Conservation (phyloP, 2,797 vertebrate species). For the Xenopus petersii region DNA sequence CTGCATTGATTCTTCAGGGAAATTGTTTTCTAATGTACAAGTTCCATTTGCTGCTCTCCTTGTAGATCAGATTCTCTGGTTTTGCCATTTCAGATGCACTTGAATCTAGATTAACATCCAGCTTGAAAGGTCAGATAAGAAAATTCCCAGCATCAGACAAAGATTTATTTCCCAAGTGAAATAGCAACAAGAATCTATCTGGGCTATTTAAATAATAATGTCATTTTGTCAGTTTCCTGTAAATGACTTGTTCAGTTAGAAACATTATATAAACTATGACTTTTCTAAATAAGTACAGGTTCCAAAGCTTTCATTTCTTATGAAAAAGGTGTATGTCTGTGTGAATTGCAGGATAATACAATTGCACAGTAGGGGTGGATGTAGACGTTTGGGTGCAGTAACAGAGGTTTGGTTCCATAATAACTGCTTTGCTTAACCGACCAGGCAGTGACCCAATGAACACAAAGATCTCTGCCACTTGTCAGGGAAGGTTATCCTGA, state of each 20-base stretch:
- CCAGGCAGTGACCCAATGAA: no score
- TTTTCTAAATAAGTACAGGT: no score
- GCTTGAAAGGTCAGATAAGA: constrained; percentile 14
- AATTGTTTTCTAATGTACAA: constrained; percentile 20
- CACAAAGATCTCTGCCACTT: no score
- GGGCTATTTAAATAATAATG: constrained; percentile 9
- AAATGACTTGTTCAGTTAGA: not conserved
- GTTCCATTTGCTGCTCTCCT: constrained; percentile 17
- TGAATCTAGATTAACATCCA: constrained; percentile 18
- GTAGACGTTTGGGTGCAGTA: no score
- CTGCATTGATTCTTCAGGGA: not conserved
- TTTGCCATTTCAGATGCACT: constrained; percentile 9
- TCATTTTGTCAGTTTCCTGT: not conserved
- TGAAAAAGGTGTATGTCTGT: no score
- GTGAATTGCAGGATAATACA: no score
- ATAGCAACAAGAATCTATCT: not conserved
- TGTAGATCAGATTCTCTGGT: constrained; percentile 1
- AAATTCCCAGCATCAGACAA: constrained; percentile 4
- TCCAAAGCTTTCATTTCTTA: no score
- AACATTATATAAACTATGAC: not conserved
- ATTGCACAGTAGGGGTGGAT: no score
- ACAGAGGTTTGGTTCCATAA: no score
- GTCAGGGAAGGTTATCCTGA: no score
- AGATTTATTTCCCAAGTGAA: constrained; percentile 7
- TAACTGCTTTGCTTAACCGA: no score